These are phyloP conservation scores for Mythimna lalbum DNA, from an alignment of 2,888 invertebrate species.

Conservation along the genomic window DNA sequence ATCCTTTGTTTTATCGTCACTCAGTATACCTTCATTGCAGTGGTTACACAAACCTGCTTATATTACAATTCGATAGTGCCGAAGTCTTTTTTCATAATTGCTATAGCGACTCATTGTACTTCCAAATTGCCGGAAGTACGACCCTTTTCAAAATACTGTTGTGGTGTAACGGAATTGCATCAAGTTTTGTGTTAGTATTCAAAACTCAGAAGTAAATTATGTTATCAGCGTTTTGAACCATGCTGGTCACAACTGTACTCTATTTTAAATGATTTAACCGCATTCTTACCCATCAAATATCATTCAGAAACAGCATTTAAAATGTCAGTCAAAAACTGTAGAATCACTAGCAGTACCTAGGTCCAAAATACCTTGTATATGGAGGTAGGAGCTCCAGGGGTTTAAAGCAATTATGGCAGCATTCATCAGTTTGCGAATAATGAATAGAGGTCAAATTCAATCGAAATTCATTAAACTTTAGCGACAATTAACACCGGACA, in stretches of 20 bases:
- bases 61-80: background rate
- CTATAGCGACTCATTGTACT: background rate
- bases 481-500: slow-evolving; percentile 53
- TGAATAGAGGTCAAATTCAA: background rate
- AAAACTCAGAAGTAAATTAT: background rate
- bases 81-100: background rate
- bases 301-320: too few relatives aligned
- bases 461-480: slow-evolving; percentile 33
- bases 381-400: too few relatives aligned
- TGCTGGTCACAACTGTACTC: background rate
- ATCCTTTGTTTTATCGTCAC: background rate
- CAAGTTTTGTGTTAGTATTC: background rate
- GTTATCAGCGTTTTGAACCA: background rate
- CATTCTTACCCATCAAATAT: too few relatives aligned
- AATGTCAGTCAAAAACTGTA: too few relatives aligned
- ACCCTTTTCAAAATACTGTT: background rate
- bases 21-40: background rate
- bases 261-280: background rate
- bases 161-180: background rate
- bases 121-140: background rate
- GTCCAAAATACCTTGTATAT: too few relatives aligned
- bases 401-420: slow-evolving; percentile 1
- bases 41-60: background rate
- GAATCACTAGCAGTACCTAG: too few relatives aligned
- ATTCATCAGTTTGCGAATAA: background rate